These are phyloP conservation scores for Sander lucioperca DNA, from an alignment of 2,113 vertebrate species.

Conservation along the genomic window DNA sequence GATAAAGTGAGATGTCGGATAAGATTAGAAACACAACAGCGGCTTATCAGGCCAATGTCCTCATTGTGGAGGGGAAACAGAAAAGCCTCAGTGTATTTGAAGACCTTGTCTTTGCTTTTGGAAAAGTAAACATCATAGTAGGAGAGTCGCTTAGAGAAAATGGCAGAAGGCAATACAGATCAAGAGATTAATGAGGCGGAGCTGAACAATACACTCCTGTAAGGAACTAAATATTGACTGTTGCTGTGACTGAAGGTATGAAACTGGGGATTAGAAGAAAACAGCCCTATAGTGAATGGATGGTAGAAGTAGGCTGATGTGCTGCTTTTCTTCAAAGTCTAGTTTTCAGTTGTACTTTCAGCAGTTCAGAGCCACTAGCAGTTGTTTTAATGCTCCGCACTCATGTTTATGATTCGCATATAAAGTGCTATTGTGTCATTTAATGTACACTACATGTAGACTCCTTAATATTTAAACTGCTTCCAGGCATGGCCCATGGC, in stretches of 20 bases:
- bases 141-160: not conserved
- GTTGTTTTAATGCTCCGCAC: not conserved
- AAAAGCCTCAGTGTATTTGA: not conserved
- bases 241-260: not conserved
- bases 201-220: not conserved
- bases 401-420: not conserved
- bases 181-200: not conserved
- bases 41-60: not conserved
- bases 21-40: not conserved
- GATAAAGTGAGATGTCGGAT: not conserved
- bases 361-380: not conserved
- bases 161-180: not conserved
- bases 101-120: not conserved
- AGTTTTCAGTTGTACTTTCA: not conserved
- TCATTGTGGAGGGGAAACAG: not conserved
- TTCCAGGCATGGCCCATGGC: not conserved
- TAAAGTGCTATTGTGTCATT: not conserved
- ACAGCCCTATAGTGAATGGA: not conserved
- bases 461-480: not conserved
- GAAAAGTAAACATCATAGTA: not conserved
- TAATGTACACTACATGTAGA: not conserved
- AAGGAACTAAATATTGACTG: constrained; percentile 10
- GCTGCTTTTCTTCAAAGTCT: not conserved
- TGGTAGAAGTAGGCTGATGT: not conserved
- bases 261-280: not conserved